These are phyloP conservation scores for Mus spicilegus DNA, from an alignment of 2,113 vertebrate genomes.

Conservation along the genomic window DNA sequence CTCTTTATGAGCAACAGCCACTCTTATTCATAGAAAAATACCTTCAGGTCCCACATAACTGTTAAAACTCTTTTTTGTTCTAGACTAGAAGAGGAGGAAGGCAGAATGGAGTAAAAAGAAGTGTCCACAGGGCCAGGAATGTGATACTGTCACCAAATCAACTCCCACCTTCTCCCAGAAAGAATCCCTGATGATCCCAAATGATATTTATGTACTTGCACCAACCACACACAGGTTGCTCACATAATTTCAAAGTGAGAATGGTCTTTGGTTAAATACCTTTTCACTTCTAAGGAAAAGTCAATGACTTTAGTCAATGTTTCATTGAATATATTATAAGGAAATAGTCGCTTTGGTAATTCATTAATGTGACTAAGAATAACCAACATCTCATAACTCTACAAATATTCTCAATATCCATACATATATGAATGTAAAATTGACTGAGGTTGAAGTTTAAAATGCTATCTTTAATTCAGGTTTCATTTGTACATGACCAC, in stretches of 20 bases:
- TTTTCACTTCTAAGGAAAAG: slow-evolving; percentile 43
- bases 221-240: neutral
- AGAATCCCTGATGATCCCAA: neutral
- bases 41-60: neutral
- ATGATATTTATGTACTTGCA: neutral
- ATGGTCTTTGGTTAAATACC: neutral
- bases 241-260: neutral
- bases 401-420: neutral
- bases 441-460: neutral
- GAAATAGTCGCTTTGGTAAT: neutral
- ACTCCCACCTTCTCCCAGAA: neutral
- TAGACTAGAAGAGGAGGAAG: neutral
- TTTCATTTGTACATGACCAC: slow-evolving; percentile 58
- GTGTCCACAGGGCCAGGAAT: neutral
- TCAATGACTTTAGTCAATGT: slow-evolving; percentile 16
- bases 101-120: neutral
- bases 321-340: neutral
- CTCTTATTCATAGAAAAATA: too few species aligned
- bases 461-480: neutral
- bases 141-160: neutral
- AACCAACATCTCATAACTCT: neutral
- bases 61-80: slow-evolving; percentile 11
- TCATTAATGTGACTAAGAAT: slow-evolving; percentile 14
- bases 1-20: neutral
- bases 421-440: neutral